Base-by-base conservation (phyloP, 2,797 vertebrate species). In the Coluber constrictor region DNA sequence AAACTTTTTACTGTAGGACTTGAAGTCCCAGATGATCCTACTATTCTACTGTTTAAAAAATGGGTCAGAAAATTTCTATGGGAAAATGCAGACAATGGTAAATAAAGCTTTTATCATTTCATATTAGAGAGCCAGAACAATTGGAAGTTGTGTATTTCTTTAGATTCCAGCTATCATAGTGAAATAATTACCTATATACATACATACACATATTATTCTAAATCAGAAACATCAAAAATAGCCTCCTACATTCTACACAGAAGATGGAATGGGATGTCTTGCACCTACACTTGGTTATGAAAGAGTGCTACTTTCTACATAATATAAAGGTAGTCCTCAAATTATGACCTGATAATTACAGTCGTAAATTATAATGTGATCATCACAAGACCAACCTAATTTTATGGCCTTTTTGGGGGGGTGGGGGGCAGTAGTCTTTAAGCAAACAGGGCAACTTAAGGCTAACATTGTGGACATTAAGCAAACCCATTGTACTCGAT, bases 41-140 rank as follows among this genome's bases (percentile, higher is more conserved):
- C 97, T 95, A 97, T 98, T 90, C 96, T 97, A 55, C 97, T 97
- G 74, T 98, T 98, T 96, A 97, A 97, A 96, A 97, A 97, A 94
- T 96, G 96, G 92, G 97, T 97, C 93, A 97, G 97, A 96, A 97
- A 96, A 91, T 98, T 98, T 95, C 95, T 97, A 11, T 97, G 96
- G 96, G 96, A 97, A 95, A 97, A 97, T 96, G 93, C 96, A 5
- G 96, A 94, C 95, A 97, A 97, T 94, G 97, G 97, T 98, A 97
- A 97, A 93, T 97, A 96, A 91, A 94, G 32, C 32, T 87, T 92
- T 3, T 92, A 43, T 89, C 92, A 51, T 70, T 25, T 47, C 92
- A 43, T 90, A 56, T 86, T 93, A 8, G 20, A 0, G 0, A 18
- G 16, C 37, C 25, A 60, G 15, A 91, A 37, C 37, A 59, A 51